Conservation (phyloP, 2,888 invertebrate genomes). For the Odontocerum albicorne region DNA sequence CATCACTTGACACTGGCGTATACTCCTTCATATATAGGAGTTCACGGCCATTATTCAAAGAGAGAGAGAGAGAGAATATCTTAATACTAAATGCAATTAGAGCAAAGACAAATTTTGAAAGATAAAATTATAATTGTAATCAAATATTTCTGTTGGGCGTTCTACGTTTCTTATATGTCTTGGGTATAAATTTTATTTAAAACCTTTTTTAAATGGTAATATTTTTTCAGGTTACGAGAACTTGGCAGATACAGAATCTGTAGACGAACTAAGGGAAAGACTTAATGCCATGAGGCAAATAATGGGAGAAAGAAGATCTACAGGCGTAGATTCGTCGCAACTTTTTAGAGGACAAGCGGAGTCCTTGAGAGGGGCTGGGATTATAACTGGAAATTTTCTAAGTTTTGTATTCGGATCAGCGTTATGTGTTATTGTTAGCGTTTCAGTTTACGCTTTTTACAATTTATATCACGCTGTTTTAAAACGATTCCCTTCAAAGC, state of each 20-base stretch:
- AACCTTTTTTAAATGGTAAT: no score
- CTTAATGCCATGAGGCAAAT: slow-evolving; percentile 78
- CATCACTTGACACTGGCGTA: no score
- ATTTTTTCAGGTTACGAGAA: slow-evolving; percentile 27
- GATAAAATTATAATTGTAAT: no score
- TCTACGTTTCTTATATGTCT: no score
- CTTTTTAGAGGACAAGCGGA: slow-evolving; percentile 51
- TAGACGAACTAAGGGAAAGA: slow-evolving; percentile 78
- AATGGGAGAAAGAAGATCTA: slow-evolving; percentile 72
- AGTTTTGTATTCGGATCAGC: slow-evolving; percentile 82
- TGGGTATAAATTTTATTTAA: no score
- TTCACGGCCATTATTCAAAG: no score
- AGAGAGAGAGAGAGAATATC: no score
- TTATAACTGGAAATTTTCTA: slow-evolving; percentile 81
- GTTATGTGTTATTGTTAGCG: slow-evolving; percentile 74
- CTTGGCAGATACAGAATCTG: slow-evolving; percentile 58
- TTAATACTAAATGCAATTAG: no score
- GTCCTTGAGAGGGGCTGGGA: slow-evolving; percentile 58
- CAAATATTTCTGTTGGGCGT: no score
- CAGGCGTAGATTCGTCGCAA: slow-evolving; percentile 53
- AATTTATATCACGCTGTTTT: slow-evolving; percentile 78
- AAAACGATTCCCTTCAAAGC: slow-evolving; percentile 79
- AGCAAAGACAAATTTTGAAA: no score
- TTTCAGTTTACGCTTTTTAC: slow-evolving; percentile 84
- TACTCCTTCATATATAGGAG: no score